Conservation (phyloP, 2,113 vertebrate genomes). For the Syngnathus scovelli region DNA sequence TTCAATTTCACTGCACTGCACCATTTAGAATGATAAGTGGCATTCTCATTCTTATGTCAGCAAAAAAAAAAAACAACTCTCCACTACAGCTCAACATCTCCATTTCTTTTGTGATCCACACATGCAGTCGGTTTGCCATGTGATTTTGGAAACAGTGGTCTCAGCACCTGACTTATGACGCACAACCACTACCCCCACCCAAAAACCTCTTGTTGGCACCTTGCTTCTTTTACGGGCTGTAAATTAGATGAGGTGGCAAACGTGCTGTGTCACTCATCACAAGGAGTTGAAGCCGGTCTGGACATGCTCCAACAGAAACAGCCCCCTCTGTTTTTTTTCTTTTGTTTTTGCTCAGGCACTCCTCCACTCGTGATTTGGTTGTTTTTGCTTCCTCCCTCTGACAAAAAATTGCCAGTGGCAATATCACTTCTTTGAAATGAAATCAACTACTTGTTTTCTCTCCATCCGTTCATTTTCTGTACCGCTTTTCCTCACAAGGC, state of each 20-base stretch:
- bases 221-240: neutral
- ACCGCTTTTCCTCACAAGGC: too few species aligned
- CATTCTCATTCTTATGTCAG: too few species aligned
- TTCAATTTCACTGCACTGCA: too few species aligned
- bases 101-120: conserved; percentile 16
- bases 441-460: neutral
- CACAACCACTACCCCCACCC: conserved; percentile 14
- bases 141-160: conserved; percentile 13
- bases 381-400: neutral
- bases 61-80: neutral
- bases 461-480: too few species aligned
- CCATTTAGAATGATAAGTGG: too few species aligned
- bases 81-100: neutral
- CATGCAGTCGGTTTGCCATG: conserved; percentile 10
- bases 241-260: neutral
- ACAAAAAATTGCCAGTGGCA: neutral
- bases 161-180: conserved; percentile 33
- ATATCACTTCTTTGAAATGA: neutral
- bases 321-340: neutral
- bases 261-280: neutral
- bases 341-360: neutral
- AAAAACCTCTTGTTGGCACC: neutral
- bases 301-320: neutral
- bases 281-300: neutral
- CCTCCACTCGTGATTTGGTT: neutral